Percentiles rank a stretch among this genome's conserved stretches.
These are phyloP conservation scores for Minunthozetes semirufus DNA, from an alignment of 2,888 invertebrate genomes.

Conservation along the genomic window DNA sequence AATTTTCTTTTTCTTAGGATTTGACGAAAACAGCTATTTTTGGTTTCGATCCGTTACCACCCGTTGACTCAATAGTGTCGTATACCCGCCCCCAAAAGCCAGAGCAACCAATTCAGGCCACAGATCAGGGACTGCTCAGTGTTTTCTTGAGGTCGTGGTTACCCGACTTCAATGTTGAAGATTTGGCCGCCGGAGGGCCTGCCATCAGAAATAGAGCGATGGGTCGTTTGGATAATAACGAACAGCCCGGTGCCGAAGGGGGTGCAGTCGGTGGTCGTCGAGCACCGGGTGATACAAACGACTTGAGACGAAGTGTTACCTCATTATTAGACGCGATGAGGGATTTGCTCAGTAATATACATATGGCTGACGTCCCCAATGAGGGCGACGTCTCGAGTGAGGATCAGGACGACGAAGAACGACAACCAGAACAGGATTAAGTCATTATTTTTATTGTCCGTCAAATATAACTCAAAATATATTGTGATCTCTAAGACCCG, in stretches of 20 bases:
- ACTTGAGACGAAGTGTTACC: slow-evolving; percentile 59
- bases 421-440: not conserved
- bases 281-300: slow-evolving; percentile 47
- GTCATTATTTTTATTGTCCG: not conserved
- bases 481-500: not conserved
- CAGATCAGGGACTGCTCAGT: slow-evolving; percentile 17
- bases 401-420: slow-evolving; percentile 40
- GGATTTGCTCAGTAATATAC: slow-evolving; percentile 61
- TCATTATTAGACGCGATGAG: slow-evolving; percentile 65
- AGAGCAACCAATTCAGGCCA: not conserved
- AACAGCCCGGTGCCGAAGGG: slow-evolving; percentile 44
- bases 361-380: slow-evolving; percentile 53
- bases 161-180: slow-evolving; percentile 27
- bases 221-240: slow-evolving; percentile 6
- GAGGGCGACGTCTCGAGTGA: slow-evolving; percentile 50
- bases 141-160: slow-evolving; percentile 29
- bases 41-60: slow-evolving; percentile 72
- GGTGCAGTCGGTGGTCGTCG: slow-evolving; percentile 8
- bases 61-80: slow-evolving; percentile 63
- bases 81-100: slow-evolving; percentile 56
- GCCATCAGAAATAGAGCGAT: not conserved
- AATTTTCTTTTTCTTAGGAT: slow-evolving; percentile 47
- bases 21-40: slow-evolving; percentile 57
- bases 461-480: not conserved
- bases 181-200: not conserved